Evolutionary conservation across 2,113 vertebrate genomes (phyloP).

Genomic region (Ibidorhyncha struthersii): DNA sequence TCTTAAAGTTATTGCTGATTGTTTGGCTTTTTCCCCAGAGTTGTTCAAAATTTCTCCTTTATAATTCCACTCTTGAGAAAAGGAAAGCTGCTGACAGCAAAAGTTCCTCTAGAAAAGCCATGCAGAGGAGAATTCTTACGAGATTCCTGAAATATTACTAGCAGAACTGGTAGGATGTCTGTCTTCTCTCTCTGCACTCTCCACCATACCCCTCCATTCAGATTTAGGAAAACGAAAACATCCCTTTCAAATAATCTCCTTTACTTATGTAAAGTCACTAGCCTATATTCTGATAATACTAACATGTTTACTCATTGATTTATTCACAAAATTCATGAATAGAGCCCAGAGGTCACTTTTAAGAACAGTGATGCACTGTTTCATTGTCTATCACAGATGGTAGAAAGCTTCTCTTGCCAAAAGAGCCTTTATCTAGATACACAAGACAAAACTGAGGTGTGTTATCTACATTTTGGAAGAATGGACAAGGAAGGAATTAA

Average conservation of each 20-base stretch:
- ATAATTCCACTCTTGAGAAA: not conserved
- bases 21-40: not conserved
- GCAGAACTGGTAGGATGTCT: not conserved
- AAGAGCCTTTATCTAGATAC: not conserved
- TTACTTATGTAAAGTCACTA: not conserved
- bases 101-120: not conserved
- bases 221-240: not conserved
- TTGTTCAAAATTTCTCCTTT: not conserved
- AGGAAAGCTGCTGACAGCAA: not conserved
- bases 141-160: not conserved
- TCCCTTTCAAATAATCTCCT: not conserved
- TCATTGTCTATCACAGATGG: not conserved
- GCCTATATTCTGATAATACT: not conserved
- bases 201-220: not conserved
- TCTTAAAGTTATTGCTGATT: not conserved
- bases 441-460: not conserved
- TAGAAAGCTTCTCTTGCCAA: not conserved
- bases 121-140: rapidly evolving
- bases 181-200: not conserved
- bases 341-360: not conserved
- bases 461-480: not conserved
- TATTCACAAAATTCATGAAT: not conserved
- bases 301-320: not conserved
- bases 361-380: not conserved
- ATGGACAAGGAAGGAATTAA: not conserved